Conservation (phyloP, 2,888 invertebrate genomes). For the Altica lythri region DNA sequence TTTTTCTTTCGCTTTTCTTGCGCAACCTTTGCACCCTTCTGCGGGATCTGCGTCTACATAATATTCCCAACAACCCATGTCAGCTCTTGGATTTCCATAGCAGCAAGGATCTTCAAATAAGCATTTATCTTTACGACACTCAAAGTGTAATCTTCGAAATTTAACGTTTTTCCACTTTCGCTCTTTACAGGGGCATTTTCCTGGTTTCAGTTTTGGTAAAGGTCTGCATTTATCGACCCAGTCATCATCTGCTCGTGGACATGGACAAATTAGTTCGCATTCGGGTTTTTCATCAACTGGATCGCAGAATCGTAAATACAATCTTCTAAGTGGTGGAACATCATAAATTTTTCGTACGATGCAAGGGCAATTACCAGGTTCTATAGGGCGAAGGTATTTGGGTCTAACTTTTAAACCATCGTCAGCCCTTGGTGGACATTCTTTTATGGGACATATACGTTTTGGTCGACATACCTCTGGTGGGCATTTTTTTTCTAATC, state of each 20-base stretch:
- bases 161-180: conserved; percentile 36
- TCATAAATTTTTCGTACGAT: conserved; percentile 30
- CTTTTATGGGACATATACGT: conserved; percentile 4
- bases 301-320: conserved; percentile 34
- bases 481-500: conserved; percentile 29
- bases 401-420: conserved; percentile 9
- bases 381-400: conserved; percentile 35
- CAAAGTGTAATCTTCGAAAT: conserved; percentile 35
- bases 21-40: conserved; percentile 16
- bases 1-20: background rate
- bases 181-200: conserved; percentile 43
- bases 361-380: conserved; percentile 42
- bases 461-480: conserved; percentile 19
- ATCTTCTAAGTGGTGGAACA: conserved; percentile 31
- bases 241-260: conserved; percentile 35
- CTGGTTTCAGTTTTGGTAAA: conserved; percentile 37
- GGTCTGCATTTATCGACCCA: conserved; percentile 24
- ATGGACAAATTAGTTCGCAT: conserved; percentile 20
- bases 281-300: no score
- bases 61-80: conserved; percentile 45
- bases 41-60: conserved; percentile 16
- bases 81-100: conserved; percentile 36
- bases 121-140: conserved; percentile 31
- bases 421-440: conserved; percentile 31
- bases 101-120: conserved; percentile 23